Base-by-base conservation (phyloP, 2,888 invertebrate genomes). In the Nephrotoma flavescens region DNA sequence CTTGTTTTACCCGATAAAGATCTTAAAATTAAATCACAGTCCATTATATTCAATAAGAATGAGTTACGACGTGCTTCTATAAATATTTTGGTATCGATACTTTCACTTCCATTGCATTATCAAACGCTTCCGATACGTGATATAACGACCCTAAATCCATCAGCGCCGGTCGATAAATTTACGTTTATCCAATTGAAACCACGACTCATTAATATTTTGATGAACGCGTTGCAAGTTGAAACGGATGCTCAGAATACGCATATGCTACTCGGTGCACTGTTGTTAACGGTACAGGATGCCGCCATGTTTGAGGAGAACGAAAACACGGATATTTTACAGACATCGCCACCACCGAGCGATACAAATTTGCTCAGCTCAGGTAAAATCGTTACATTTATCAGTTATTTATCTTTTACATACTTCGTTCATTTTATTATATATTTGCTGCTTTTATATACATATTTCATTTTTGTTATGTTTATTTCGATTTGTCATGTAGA, bases 71-170 rank as follows among this genome's bases (percentile, higher is more conserved):
- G 97, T 89, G 97, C 99, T 1, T 97, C 98, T 44, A 97, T 98
- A 88, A 96, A 98, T 89, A 93, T 98, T 86, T 93, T 99, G 41
- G 92, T 98, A 88, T 99, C 99, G 1, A 94, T 99, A 91, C 93
- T 99, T 88, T 96, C 97, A 19, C 94, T 99, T 89, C 99, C 99
- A 0, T 93, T 98, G 87, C 98, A 99, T 92, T 99, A 98, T 90
- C 96, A 94, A 91, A 95, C 94, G 88, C 91, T 96, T 87, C 93
- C 94, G 4, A 96, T 96, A 71, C 95, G 95, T 1, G 96, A 95
- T 90, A 93, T 96, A 87, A 93, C 85, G 6, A 44, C 19, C 19
- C n/a, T 41, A 45, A 89, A 90, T 6, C 94, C 93, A 41, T 93
- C 94, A 86, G 93, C 93, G 41, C 92, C 94, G 86, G 93, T 92